Evolutionary conservation across 2,888 invertebrate genomes (phyloP).

Genomic region (Notodonta ziczac): DNA sequence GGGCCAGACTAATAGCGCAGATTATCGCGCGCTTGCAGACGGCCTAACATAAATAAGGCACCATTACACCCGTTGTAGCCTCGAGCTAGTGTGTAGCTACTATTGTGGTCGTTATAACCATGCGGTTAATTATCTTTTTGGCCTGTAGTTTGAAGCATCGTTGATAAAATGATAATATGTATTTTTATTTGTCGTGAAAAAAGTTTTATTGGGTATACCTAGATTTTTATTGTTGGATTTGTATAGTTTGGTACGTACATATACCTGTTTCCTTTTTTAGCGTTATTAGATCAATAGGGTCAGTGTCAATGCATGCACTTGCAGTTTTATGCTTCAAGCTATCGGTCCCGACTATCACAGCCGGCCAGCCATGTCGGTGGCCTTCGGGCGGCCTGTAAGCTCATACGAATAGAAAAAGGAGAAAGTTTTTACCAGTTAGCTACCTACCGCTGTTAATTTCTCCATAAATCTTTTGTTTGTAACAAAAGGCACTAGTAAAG

Average conservation of each 20-base stretch:
- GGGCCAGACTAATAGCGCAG: not conserved
- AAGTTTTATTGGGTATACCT: not conserved
- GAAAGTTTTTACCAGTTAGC: no score
- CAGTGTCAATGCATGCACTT: no score
- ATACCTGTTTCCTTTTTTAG: no score
- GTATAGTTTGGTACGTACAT: no score
- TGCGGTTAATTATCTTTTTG: not conserved
- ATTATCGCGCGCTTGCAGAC: constrained; percentile 3
- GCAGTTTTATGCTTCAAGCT: no score
- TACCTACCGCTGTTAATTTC: no score
- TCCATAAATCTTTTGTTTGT: not conserved
- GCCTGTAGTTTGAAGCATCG: not conserved
- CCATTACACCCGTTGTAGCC: constrained; percentile 3
- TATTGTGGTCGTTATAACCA: not conserved
- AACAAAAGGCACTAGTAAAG: constrained; percentile 25
- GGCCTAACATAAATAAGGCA: constrained; percentile 4
- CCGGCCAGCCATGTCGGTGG: no score
- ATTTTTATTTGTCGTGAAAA: not conserved
- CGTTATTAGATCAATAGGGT: no score
- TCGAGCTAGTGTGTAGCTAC: not conserved
- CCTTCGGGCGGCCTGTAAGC: no score
- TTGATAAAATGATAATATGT: not conserved
- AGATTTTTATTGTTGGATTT: no score
- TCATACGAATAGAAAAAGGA: no score
- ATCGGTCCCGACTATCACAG: no score